phyloP scores from a whole-genome alignment of 1,140 invertebrate species.

The Penaeus vannamei region DNA sequence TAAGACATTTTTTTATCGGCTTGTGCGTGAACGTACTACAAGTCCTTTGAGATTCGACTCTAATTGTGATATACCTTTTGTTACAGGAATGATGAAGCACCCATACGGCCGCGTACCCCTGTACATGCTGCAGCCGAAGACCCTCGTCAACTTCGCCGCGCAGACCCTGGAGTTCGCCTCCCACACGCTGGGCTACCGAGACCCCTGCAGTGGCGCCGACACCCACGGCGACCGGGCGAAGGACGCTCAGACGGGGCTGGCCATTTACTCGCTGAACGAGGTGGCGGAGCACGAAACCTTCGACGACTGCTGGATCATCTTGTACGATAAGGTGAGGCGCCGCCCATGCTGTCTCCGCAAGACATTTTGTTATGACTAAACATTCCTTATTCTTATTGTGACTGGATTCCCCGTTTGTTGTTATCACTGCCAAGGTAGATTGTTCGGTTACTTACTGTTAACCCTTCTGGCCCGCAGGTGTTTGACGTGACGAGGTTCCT shows the following conservation, averaged over 20 bases:
- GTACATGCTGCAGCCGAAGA: constrained; percentile 52
- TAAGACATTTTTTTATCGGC: not conserved
- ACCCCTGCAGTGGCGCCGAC: constrained; percentile 8
- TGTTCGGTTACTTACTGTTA: not conserved
- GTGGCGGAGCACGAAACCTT: constrained; percentile 75
- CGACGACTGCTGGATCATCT: constrained; percentile 76
- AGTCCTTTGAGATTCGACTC: not conserved
- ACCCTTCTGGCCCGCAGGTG: constrained; percentile 69
- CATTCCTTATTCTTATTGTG: not conserved
- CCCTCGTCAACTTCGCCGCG: constrained; percentile 50
- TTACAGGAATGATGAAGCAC: constrained; percentile 51
- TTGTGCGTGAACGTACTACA: not conserved
- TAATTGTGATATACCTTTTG: not conserved
- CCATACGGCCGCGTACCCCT: constrained; percentile 22
- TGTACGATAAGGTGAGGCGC: constrained; percentile 73
- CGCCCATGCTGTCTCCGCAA: not conserved
- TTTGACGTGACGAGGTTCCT: constrained; percentile 79
- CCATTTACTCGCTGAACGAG: constrained; percentile 72
- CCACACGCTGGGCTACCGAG: constrained; percentile 51
- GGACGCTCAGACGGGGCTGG: constrained; percentile 65
- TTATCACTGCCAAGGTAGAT: not conserved
- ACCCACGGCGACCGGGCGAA: not conserved
- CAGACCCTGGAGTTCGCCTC: constrained; percentile 51
- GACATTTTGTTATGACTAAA: not conserved
- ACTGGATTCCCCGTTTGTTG: not conserved